phyloP scores from a whole-genome alignment of 2,113 vertebrate genomes.

The Corynorhinus townsendii region DNA sequence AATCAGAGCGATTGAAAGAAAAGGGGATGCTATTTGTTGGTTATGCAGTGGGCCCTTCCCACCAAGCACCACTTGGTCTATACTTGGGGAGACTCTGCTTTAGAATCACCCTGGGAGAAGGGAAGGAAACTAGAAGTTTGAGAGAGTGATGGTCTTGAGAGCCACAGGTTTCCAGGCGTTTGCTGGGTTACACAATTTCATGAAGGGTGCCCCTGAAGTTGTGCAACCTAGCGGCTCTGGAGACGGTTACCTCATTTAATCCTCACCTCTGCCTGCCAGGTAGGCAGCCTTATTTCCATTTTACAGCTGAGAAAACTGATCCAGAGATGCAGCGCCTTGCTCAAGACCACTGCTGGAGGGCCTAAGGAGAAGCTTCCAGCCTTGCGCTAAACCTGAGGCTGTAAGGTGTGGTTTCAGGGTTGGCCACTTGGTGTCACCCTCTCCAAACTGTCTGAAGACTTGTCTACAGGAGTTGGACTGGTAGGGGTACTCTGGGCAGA shows the following conservation, averaged over 20 bases:
- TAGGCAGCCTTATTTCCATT: background rate
- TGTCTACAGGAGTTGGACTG: rapidly evolving
- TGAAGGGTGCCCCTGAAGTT: background rate
- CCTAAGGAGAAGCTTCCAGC: rapidly evolving
- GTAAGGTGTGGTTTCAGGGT: background rate
- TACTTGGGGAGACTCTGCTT: background rate
- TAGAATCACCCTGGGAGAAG: rapidly evolving
- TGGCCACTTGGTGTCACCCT: slow-evolving; percentile 73
- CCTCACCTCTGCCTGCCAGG: background rate
- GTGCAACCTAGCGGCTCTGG: background rate
- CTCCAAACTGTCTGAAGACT: background rate
- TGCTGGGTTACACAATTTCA: background rate
- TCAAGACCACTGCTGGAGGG: background rate
- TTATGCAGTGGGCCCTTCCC: background rate
- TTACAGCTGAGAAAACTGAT: background rate
- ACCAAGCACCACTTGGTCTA: background rate
- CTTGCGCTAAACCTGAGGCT: rapidly evolving
- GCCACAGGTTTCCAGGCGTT: rapidly evolving
- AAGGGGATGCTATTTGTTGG: background rate
- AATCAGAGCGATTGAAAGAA: background rate
- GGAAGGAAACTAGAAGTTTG: background rate
- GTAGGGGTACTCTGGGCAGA: background rate
- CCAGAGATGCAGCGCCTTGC: background rate
- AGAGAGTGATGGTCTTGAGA: background rate
- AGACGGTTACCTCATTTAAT: background rate